Evolutionary conservation across 37 sponge, comb jelly and placozoan genomes (phyloP), one percentile per base, ranked within the genome.

Genomic region (Lycopodina hypogea): DNA sequence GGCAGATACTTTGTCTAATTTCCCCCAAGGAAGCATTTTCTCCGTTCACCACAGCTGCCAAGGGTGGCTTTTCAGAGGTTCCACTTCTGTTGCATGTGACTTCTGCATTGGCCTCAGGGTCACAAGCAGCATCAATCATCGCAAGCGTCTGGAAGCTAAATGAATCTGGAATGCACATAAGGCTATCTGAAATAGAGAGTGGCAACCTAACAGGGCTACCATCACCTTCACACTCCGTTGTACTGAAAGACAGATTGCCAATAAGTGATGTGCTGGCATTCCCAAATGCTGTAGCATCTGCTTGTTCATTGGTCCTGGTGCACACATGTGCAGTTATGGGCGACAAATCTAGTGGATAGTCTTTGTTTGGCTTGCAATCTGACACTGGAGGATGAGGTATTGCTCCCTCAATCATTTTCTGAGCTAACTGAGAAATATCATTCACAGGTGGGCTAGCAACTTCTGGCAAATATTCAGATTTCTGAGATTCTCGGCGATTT

Each of bases 51-150:
- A 45, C 9, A 45, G 48, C 9, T 45, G 4, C 8, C 48, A 45
- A 45, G 48, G 48, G 48, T 45, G 48, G 9, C 48, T 45, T 45
- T 45, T 45, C 8, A 12, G 48, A 4, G 9, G 9, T 45, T 45
- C 48, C 48, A 12, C 9, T 45, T 45, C 48, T 9, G 48, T 74
- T 6, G 8, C 15, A 26, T n/a, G 57, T 61, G 32, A 61, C n/a
- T 24, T 34, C 63, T 8, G 1, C 69, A 81, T 56, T 81, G 66
- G 14, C 1, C 39, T 58, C 56, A 41, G 45, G 28, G 64, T 63
- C 76, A 64, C 81, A 84, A 15, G 45, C 85, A 42, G 80, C 85
- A 76, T 89, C 90, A 29, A 89, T 77, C 70, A 81, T 71, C 2
- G 78, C 83, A 33, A 83, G 70, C 0, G 79, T 71, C 23, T 77